These are phyloP conservation scores for Cantharis rufa DNA, from an alignment of 2,888 invertebrate species.

Conservation along the genomic window DNA sequence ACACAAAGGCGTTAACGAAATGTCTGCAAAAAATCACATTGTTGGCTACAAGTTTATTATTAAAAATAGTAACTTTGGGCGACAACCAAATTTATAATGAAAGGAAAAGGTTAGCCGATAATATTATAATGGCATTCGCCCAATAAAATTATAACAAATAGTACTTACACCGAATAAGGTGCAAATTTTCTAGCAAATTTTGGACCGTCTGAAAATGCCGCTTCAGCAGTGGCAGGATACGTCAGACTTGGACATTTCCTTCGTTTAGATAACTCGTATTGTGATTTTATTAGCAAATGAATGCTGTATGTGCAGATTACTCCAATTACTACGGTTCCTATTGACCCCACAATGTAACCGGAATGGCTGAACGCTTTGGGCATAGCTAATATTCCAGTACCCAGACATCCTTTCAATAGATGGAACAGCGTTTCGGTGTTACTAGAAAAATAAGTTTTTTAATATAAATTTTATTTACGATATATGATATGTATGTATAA, in stretches of 20 bases:
- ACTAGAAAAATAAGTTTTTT: conserved; percentile 56
- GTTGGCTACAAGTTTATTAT: not conserved
- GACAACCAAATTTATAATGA: not conserved
- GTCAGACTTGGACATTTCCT: conserved; percentile 63
- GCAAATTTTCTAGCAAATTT: conserved; percentile 64
- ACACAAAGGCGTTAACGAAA: conserved; percentile 72
- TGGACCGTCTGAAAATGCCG: conserved; percentile 74
- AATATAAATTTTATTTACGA: too few species aligned
- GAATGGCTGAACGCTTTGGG: conserved; percentile 84
- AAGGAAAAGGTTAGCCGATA: not conserved
- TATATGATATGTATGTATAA: too few species aligned
- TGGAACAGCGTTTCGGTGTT: conserved; percentile 82
- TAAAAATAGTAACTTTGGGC: not conserved
- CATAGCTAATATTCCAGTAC: conserved; percentile 91
- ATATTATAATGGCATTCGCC: not conserved
- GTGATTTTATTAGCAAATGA: conserved; percentile 77
- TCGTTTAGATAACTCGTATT: conserved; percentile 66
- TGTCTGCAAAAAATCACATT: conserved; percentile 60
- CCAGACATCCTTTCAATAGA: conserved; percentile 85
- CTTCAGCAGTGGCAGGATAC: conserved; percentile 81
- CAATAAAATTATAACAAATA: not conserved
- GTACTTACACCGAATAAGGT: conserved; percentile 68
- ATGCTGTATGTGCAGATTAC: conserved; percentile 92
- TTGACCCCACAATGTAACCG: conserved; percentile 77
- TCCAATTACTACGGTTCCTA: conserved; percentile 84